A percentile compares a stretch with the other conserved stretches of the same genome.
phyloP scores from a whole-genome alignment of 2,113 vertebrate species.

The Hippocampus zosterae region DNA sequence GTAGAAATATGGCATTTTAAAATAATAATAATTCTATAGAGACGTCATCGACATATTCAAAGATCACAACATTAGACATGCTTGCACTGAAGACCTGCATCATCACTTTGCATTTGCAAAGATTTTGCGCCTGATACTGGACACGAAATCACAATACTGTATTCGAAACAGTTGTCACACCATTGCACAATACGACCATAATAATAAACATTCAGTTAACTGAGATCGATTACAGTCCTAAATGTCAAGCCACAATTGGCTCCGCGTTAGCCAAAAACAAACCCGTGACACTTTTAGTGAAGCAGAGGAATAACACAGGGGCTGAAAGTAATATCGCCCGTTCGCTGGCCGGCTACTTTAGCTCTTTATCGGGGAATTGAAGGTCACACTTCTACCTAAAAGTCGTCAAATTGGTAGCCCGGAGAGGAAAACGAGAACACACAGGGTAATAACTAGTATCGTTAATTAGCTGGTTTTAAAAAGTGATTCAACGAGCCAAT shows the following conservation, averaged over 20 bases:
- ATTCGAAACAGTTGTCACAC: not conserved
- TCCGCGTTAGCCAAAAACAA: not conserved
- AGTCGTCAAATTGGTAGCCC: not conserved
- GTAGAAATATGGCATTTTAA: no score
- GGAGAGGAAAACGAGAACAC: not conserved
- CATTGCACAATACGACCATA: not conserved
- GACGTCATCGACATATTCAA: no score
- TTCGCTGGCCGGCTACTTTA: conserved; percentile 25
- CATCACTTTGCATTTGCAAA: no score
- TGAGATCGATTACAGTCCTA: not conserved
- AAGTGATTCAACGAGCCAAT: conserved; percentile 3
- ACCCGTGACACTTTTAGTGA: not conserved
- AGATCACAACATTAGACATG: no score
- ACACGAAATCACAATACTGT: not conserved
- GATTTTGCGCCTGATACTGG: no score
- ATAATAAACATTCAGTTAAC: not conserved
- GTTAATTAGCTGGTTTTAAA: not conserved
- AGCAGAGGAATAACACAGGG: no score
- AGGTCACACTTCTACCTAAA: conserved; percentile 34
- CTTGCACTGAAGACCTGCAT: no score
- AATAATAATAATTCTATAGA: no score
- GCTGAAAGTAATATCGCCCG: not conserved
- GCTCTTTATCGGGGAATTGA: conserved; percentile 15
- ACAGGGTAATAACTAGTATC: not conserved
- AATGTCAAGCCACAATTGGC: not conserved